These are phyloP conservation scores for Nomada fucata DNA, from an alignment of 2,888 invertebrate species.

Conservation along the genomic window DNA sequence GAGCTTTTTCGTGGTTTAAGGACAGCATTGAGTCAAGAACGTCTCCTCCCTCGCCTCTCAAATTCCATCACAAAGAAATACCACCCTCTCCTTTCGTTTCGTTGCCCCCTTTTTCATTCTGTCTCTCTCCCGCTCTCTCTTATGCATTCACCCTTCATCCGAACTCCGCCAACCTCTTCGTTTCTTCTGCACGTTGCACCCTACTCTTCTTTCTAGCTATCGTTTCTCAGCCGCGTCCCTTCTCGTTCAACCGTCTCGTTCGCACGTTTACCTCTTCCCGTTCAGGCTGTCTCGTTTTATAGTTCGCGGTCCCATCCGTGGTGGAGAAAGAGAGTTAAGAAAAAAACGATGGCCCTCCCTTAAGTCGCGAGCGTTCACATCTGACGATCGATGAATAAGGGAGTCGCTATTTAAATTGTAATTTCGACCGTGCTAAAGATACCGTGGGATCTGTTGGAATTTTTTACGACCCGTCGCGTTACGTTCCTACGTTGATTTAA, in stretches of 20 bases:
- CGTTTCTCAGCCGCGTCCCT: constrained; percentile 40
- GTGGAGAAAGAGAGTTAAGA: constrained; percentile 3
- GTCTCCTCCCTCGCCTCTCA: constrained; percentile 72
- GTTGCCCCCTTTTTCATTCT: constrained; percentile 26
- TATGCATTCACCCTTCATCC: constrained; percentile 8
- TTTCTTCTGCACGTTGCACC: constrained; percentile 13
- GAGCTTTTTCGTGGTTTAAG: constrained; percentile 78
- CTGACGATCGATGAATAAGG: constrained; percentile 73
- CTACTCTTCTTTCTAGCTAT: constrained; percentile 26
- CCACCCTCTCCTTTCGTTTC: constrained; percentile 56
- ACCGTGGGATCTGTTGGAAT: constrained; percentile 41
- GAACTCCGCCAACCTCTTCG: constrained; percentile 4
- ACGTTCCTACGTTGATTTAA: constrained; percentile 29
- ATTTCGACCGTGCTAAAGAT: constrained; percentile 67
- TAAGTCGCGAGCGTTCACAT: constrained; percentile 56
- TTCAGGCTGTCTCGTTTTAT: constrained; percentile 3
- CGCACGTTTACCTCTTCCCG: background rate
- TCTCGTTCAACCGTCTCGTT: constrained; percentile 26
- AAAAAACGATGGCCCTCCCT: constrained; percentile 52
- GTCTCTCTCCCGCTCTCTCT: background rate
- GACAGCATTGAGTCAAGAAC: constrained; percentile 77
- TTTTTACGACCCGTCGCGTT: constrained; percentile 43
- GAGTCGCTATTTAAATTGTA: constrained; percentile 75
- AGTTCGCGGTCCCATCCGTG: constrained; percentile 11
- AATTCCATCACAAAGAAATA: constrained; percentile 79